Percentiles rank a stretch among this genome's conserved stretches.
Conservation (phyloP, 1,140 invertebrate species). For the Trigoniulus corallinus region DNA sequence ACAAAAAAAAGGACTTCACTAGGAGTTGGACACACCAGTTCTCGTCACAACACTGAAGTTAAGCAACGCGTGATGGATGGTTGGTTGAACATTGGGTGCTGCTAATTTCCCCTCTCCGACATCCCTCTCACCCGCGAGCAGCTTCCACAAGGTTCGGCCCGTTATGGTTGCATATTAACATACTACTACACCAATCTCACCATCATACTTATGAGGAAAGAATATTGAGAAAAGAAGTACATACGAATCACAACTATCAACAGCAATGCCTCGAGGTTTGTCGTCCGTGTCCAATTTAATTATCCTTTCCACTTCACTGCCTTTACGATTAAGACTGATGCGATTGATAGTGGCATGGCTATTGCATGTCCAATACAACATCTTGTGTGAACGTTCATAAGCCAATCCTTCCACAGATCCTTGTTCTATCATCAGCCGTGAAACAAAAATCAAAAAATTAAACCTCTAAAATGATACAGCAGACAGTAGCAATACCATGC, state of each 20-base stretch:
- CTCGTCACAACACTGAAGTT: too few species aligned
- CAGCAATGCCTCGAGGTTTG: constrained; percentile 62
- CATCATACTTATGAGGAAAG: too few species aligned
- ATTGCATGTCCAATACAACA: constrained; percentile 73
- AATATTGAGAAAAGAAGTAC: constrained; percentile 13
- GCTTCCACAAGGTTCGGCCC: too few species aligned
- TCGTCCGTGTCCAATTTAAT: constrained; percentile 47
- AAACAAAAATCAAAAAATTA: not conserved
- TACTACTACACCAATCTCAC: too few species aligned
- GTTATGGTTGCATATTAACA: too few species aligned
- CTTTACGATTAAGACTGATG: constrained; percentile 28
- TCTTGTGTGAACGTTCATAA: constrained; percentile 42
- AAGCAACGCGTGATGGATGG: too few species aligned
- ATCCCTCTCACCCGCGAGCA: too few species aligned
- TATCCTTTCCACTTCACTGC: constrained; percentile 37
- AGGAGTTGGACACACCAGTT: too few species aligned
- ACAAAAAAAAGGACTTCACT: too few species aligned
- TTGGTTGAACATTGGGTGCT: too few species aligned
- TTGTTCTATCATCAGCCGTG: constrained; percentile 30
- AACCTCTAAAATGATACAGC: too few species aligned
- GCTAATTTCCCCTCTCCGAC: too few species aligned
- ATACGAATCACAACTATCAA: constrained; percentile 56
- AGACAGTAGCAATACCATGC: not conserved
- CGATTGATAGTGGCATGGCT: constrained; percentile 54
- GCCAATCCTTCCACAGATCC: constrained; percentile 69